phyloP scores from a whole-genome alignment of 2,797 vertebrate species.

The Syndactyla subalaris region DNA sequence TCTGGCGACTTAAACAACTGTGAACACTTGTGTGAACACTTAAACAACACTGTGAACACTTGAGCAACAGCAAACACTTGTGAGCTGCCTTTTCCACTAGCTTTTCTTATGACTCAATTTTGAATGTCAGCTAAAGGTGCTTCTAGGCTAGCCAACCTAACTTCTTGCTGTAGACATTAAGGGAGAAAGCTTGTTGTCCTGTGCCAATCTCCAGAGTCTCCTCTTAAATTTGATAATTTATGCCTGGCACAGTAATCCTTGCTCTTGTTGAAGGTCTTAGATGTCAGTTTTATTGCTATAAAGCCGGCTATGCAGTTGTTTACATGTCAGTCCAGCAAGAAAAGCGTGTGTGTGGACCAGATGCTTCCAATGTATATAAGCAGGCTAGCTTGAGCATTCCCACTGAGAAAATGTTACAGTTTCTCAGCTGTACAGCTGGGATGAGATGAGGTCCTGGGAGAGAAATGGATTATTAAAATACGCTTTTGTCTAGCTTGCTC shows the following conservation, averaged over 20 bases:
- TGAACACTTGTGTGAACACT: neutral
- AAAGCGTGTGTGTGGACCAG: neutral
- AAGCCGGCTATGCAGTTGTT: neutral
- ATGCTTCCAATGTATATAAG: neutral
- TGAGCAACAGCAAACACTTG: neutral
- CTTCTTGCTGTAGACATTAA: neutral
- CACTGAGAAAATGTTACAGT: fast-evolving
- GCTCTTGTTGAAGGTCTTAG: neutral
- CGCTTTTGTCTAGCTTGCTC: neutral
- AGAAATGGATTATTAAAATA: neutral
- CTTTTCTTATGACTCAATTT: neutral
- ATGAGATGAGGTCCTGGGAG: neutral
- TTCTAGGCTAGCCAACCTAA: neutral
- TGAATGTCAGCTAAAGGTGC: neutral
- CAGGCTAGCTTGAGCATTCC: neutral
- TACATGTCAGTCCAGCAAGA: neutral
- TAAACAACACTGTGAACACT: too few species aligned
- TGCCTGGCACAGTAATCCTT: neutral
- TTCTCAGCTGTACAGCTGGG: neutral
- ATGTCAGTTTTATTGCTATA: neutral
- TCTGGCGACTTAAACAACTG: neutral
- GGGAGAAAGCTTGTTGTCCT: neutral
- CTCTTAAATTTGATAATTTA: neutral
- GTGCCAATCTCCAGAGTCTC: neutral
- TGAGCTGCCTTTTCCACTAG: neutral